These are phyloP conservation scores for Crocallis elinguaria DNA, from an alignment of 2,888 invertebrate species.

Conservation along the genomic window DNA sequence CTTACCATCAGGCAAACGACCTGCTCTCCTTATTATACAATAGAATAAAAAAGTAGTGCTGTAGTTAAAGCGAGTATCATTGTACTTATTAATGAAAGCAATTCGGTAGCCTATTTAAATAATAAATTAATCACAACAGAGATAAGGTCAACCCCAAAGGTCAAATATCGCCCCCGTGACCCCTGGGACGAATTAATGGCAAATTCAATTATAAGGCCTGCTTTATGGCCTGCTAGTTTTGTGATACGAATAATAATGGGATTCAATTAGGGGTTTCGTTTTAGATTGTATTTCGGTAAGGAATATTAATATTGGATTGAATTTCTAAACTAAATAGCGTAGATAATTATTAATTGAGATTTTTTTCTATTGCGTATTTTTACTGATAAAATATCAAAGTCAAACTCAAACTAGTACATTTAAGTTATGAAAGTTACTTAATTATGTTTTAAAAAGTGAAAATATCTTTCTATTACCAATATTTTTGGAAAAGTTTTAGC, in stretches of 20 bases:
- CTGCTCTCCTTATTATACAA: too few species aligned
- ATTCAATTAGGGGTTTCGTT: conserved; percentile 1
- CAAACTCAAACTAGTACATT: too few species aligned
- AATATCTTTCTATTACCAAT: too few species aligned
- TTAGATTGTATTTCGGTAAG: background rate
- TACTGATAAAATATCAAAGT: too few species aligned
- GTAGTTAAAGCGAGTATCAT: too few species aligned
- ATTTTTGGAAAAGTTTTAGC: too few species aligned
- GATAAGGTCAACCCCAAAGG: conserved; percentile 26
- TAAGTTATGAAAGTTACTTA: too few species aligned
- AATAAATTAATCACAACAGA: conserved; percentile 11
- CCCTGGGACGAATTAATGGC: conserved; percentile 36
- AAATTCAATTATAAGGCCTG: conserved; percentile 40
- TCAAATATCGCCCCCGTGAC: conserved; percentile 18
- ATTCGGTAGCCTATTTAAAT: conserved; percentile 9
- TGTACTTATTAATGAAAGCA: conserved; percentile 1
- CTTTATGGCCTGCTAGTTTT: conserved; percentile 37
- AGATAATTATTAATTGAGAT: background rate
- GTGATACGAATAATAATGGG: conserved; percentile 37
- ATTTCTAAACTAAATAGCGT: background rate
- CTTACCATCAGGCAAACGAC: too few species aligned
- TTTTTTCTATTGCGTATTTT: background rate
- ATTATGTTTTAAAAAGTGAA: too few species aligned
- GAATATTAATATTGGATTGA: background rate
- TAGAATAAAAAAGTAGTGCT: too few species aligned